Percentiles rank a stretch among this genome's conserved stretches.
Evolutionary conservation across 2,113 vertebrate genomes (phyloP).

Genomic region (Cariama cristata): DNA sequence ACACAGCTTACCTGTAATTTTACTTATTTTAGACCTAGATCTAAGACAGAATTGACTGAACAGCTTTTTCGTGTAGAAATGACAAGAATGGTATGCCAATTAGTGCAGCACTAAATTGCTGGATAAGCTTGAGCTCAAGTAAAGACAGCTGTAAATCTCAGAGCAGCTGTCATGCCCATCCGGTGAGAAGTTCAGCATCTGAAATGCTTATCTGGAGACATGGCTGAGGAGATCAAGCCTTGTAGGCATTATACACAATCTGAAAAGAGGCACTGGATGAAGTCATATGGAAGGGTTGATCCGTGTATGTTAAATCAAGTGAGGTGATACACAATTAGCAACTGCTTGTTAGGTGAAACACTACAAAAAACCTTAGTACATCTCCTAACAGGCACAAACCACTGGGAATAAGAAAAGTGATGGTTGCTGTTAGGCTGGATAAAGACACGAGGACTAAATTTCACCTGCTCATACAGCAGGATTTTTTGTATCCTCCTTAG

Average conservation of each 20-base stretch:
- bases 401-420: neutral
- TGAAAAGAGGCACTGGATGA: neutral
- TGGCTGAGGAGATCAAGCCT: neutral
- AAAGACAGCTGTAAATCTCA: neutral
- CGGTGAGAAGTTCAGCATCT: neutral
- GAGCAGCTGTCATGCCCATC: neutral
- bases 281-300: neutral
- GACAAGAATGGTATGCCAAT: neutral
- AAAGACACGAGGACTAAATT: neutral
- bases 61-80: neutral
- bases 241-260: neutral
- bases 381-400: neutral
- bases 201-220: neutral
- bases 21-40: neutral
- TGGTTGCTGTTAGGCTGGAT: neutral
- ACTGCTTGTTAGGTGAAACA: neutral
- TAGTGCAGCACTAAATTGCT: neutral
- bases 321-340: neutral
- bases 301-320: neutral
- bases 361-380: neutral
- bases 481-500: neutral
- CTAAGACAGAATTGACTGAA: neutral
- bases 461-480: neutral
- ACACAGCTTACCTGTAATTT: neutral
- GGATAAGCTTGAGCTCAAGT: neutral